phyloP scores from a whole-genome alignment of 2,888 invertebrate genomes.

The Lithophane socia region DNA sequence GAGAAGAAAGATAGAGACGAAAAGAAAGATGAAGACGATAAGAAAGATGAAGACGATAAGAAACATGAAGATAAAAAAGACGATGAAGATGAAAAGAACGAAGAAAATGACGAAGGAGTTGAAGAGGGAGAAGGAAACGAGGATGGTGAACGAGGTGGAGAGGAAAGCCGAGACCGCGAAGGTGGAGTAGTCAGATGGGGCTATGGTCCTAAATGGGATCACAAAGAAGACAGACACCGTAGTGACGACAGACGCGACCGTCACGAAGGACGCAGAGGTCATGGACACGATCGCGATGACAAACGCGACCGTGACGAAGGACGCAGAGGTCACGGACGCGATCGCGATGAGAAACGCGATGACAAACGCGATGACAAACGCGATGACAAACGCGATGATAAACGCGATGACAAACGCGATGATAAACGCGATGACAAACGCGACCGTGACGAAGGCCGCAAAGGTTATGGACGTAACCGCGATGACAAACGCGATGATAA shows the following conservation, averaged over 20 bases:
- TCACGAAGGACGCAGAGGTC: constrained; percentile 26
- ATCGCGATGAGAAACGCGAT: constrained; percentile 23
- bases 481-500: constrained; percentile 24
- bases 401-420: constrained; percentile 24
- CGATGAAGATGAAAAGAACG: constrained; percentile 22
- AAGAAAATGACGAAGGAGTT: constrained; percentile 20
- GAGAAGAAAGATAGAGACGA: constrained; percentile 33
- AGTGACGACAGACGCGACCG: constrained; percentile 10
- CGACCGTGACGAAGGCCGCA: constrained; percentile 28
- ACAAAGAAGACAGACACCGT: constrained; percentile 21
- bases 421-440: constrained; percentile 30
- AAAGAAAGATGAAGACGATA: constrained; percentile 13
- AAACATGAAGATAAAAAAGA: constrained; percentile 8
- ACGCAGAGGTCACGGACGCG: constrained; percentile 8
- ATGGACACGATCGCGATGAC: constrained; percentile 13
- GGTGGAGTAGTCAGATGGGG: constrained; percentile 48
- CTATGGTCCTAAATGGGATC: constrained; percentile 52
- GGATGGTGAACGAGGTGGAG: constrained; percentile 25
- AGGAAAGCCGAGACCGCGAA: constrained; percentile 36
- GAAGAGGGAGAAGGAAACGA: constrained; percentile 35
- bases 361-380: too few species aligned
- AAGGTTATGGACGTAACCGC: neutral
- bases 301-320: constrained; percentile 33
- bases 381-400: constrained; percentile 33
- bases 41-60: constrained; percentile 13